Conservation (phyloP, 2,113 vertebrate species). For the Argyrosomus japonicus region DNA sequence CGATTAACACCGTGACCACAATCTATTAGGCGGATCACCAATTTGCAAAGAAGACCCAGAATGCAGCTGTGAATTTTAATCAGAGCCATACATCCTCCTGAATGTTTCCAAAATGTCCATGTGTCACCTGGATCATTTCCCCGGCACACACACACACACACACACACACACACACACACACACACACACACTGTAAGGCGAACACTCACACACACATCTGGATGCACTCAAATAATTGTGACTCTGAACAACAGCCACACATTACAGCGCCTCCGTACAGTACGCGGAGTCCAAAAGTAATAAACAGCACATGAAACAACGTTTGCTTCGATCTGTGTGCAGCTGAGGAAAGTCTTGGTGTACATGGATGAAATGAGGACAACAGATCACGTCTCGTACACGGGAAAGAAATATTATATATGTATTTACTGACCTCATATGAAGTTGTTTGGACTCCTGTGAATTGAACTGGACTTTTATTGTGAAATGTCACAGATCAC, state of each 20-base stretch:
- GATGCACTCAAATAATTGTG: slow-evolving; percentile 36
- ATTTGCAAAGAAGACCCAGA: background rate
- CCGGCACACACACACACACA: background rate
- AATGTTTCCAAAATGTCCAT: slow-evolving; percentile 55
- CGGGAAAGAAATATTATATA: background rate
- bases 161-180: background rate
- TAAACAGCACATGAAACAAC: background rate
- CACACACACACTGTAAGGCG: slow-evolving; percentile 22
- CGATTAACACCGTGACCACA: background rate
- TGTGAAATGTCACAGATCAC: too few relatives aligned
- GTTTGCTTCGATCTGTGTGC: background rate
- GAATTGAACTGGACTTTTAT: too few relatives aligned
- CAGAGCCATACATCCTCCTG: slow-evolving; percentile 3
- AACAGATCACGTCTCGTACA: background rate
- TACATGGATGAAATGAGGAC: too few relatives aligned
- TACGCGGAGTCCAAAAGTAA: slow-evolving; percentile 35
- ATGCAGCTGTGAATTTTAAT: background rate
- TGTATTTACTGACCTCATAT: background rate
- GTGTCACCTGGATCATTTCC: slow-evolving; percentile 72
- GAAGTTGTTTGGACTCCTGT: too few relatives aligned
- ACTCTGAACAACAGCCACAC: slow-evolving; percentile 18
- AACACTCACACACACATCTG: slow-evolving; percentile 54
- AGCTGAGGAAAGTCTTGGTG: background rate
- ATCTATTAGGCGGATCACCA: background rate
- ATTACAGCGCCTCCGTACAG: slow-evolving; percentile 22